These are phyloP conservation scores for Girardinichthys multiradiatus DNA, from an alignment of 2,113 vertebrate species.

Conservation along the genomic window DNA sequence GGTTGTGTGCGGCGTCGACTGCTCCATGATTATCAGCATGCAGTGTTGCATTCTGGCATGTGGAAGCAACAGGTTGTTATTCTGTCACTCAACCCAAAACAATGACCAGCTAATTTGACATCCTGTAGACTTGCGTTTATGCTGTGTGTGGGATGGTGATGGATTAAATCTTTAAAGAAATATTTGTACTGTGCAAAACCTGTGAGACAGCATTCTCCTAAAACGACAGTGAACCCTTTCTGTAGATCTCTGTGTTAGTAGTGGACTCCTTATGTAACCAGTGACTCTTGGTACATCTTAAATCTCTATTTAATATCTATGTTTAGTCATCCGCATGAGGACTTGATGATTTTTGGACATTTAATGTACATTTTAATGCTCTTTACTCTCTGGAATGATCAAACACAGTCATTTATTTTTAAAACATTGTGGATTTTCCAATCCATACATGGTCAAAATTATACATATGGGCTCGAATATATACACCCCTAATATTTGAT, in stretches of 20 bases:
- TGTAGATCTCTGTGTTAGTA: background rate
- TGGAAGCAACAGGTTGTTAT: constrained; percentile 93
- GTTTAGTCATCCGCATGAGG: no score
- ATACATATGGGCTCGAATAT: no score
- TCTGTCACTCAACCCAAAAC: constrained; percentile 1
- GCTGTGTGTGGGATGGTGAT: background rate
- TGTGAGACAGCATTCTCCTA: constrained; percentile 57
- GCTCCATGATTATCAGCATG: constrained; percentile 92
- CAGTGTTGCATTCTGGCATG: constrained; percentile 87
- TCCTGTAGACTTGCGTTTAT: background rate
- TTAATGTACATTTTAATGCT: no score
- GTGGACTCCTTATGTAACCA: background rate
- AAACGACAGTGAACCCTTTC: constrained; percentile 31
- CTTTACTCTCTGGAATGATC: no score
- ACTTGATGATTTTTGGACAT: no score
- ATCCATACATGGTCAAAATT: background rate
- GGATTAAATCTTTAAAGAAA: constrained; percentile 12
- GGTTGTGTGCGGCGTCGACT: constrained; percentile 93
- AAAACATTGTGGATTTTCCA: background rate
- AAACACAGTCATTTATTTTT: background rate
- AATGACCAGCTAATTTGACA: background rate
- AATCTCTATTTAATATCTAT: background rate
- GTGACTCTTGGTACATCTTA: background rate
- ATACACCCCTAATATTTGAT: no score
- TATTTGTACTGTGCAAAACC: constrained; percentile 19